Conservation (phyloP, 2,113 vertebrate species). For the Alaudala cheleensis region DNA sequence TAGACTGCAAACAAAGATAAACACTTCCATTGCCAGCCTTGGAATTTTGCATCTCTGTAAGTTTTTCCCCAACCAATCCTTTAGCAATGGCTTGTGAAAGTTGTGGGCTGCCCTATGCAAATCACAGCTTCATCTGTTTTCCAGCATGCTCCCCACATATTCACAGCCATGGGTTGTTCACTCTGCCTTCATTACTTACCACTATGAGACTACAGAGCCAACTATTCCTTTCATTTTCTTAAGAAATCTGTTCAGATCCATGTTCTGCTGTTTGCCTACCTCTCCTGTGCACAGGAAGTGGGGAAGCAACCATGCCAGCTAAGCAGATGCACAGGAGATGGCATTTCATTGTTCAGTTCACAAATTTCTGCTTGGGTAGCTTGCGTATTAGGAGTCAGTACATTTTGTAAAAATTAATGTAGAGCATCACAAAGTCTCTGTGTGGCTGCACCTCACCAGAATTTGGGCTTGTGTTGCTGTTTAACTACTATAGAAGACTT, state of each 20-base stretch:
- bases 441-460: neutral
- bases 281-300: neutral
- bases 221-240: neutral
- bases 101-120: neutral
- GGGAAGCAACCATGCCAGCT: neutral
- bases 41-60: neutral
- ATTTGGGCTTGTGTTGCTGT: neutral
- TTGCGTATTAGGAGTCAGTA: neutral
- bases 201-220: neutral
- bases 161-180: rapidly evolving
- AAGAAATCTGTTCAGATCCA: neutral
- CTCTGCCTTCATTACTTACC: neutral
- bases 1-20: neutral
- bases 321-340: neutral
- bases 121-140: neutral
- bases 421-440: neutral
- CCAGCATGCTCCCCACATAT: neutral
- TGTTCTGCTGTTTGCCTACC: neutral
- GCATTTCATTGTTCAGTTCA: neutral
- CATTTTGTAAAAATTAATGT: neutral
- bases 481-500: neutral
- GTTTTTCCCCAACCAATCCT: neutral
- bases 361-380: neutral
- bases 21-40: neutral
- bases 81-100: neutral